Percentiles rank a stretch among this genome's conserved stretches.
Evolutionary conservation across 2,113 vertebrate species (phyloP).

Genomic region (Tricholaema leucomelas): DNA sequence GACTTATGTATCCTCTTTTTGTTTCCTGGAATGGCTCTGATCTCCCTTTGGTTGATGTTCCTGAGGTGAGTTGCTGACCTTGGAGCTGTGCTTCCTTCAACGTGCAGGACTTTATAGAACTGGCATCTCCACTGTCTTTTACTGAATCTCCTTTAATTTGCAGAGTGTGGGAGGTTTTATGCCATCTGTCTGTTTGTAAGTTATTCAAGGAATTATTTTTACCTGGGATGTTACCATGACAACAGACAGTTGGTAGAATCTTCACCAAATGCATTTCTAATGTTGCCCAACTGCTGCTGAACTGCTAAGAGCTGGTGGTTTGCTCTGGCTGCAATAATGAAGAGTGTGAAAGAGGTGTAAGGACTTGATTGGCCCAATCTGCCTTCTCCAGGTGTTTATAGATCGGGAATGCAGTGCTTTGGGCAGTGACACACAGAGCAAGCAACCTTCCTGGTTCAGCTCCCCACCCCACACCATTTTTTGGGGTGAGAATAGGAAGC

Average conservation of each 20-base stretch:
- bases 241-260: conserved; percentile 48
- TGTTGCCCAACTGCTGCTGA: conserved; percentile 38
- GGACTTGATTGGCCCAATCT: not conserved
- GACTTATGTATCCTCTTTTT: not conserved
- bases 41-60: not conserved
- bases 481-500: not conserved
- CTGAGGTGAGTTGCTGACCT: not conserved
- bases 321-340: not conserved
- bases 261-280: conserved; percentile 35
- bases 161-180: conserved; percentile 16
- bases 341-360: not conserved
- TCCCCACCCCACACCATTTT: not conserved
- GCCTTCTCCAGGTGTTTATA: not conserved
- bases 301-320: conserved; percentile 7
- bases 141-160: not conserved
- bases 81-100: not conserved
- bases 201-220: conserved; percentile 59
- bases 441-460: not conserved
- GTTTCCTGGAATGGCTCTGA: not conserved
- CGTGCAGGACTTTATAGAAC: not conserved
- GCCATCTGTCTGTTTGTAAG: conserved; percentile 59
- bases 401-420: not conserved
- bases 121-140: not conserved
- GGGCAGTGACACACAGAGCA: not conserved
- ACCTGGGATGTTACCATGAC: conserved; percentile 64